Conservation (phyloP, 2,888 invertebrate genomes). For the Synergus laeviventris region DNA sequence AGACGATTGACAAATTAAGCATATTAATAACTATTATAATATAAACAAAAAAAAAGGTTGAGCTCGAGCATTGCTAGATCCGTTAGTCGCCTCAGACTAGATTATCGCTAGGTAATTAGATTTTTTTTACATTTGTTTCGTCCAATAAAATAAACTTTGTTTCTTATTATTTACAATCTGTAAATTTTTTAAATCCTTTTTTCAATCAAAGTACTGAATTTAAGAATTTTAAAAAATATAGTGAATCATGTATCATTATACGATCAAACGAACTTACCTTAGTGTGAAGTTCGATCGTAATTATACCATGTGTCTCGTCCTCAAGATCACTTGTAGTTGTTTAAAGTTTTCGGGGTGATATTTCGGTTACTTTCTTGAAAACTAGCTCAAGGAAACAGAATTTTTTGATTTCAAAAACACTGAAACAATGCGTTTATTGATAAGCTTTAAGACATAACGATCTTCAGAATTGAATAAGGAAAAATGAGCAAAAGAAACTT, state of each 20-base stretch:
- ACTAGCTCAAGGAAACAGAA: too few species aligned
- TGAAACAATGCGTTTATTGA: too few species aligned
- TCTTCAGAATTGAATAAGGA: too few species aligned
- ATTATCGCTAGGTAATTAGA: constrained; percentile 44
- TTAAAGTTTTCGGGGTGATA: too few species aligned
- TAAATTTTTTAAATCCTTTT: background rate
- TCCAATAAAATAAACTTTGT: constrained; percentile 33
- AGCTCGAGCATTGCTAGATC: constrained; percentile 1
- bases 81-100: constrained; percentile 26
- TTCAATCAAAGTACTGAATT: background rate
- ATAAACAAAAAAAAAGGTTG: constrained; percentile 17
- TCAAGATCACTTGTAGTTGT: too few species aligned
- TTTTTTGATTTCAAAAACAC: too few species aligned
- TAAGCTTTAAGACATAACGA: too few species aligned
- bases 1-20: constrained; percentile 16
- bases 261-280: too few species aligned
- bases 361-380: too few species aligned
- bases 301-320: too few species aligned
- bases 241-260: background rate
- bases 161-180: constrained; percentile 1
- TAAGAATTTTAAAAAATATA: background rate
- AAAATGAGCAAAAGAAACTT: too few species aligned
- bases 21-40: background rate
- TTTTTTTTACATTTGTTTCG: constrained; percentile 37
- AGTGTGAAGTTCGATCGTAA: too few species aligned